Conservation (phyloP, 64 coral and sea anemone genomes). For the Stichodactyla helianthus region DNA sequence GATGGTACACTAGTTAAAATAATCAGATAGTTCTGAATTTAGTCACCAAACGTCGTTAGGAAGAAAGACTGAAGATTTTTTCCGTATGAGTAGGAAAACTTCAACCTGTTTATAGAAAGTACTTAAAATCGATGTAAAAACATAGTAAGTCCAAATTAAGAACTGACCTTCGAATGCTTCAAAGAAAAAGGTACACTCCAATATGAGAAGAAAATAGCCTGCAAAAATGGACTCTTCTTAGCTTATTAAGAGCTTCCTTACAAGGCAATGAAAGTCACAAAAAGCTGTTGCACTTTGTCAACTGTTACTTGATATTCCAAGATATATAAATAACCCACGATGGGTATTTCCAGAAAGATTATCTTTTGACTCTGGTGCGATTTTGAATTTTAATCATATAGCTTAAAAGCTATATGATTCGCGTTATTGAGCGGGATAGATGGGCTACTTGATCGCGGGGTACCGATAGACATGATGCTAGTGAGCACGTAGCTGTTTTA, state of each 20-base stretch:
- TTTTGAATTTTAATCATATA: too few relatives aligned
- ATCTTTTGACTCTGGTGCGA: neutral
- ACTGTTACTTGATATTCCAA: neutral
- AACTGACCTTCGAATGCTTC: neutral
- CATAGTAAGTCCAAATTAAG: too few relatives aligned
- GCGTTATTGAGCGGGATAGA: neutral
- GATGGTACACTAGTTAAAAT: too few relatives aligned
- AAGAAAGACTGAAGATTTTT: too few relatives aligned
- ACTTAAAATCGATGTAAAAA: too few relatives aligned
- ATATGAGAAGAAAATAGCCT: too few relatives aligned
- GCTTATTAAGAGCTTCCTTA: neutral
- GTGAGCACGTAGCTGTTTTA: neutral
- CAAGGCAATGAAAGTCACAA: neutral
- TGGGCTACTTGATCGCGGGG: neutral
- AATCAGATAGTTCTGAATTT: too few relatives aligned
- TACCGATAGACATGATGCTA: neutral
- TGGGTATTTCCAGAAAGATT: neutral
- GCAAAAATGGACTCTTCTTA: neutral
- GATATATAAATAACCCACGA: neutral
- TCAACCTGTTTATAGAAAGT: too few relatives aligned
- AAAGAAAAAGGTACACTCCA: neutral
- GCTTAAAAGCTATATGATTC: neutral
- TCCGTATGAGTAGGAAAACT: too few relatives aligned
- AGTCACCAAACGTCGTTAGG: too few relatives aligned
- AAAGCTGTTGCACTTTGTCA: neutral